Conservation (phyloP, 2,113 vertebrate genomes). For the Hassar affinis region DNA sequence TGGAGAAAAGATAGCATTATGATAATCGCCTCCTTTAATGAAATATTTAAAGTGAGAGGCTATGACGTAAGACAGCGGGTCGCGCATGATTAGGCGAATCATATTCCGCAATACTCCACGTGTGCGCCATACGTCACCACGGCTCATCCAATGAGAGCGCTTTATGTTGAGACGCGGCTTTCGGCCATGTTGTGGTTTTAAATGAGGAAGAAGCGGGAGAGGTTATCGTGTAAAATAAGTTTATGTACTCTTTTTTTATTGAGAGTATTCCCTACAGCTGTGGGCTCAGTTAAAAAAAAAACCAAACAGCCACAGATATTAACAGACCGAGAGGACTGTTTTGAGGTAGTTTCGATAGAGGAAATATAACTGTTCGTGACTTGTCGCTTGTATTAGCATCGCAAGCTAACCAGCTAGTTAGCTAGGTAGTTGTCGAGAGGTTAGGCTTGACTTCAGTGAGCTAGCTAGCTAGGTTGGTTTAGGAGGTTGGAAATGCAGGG, state of each 20-base stretch:
- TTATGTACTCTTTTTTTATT: slow-evolving; percentile 57
- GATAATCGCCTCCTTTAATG: not conserved
- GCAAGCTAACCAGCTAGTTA: slow-evolving; percentile 40
- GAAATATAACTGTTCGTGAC: slow-evolving; percentile 9
- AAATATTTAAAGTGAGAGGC: not conserved
- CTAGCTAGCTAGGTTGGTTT: slow-evolving; percentile 22
- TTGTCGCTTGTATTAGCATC: slow-evolving; percentile 43
- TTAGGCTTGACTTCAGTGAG: slow-evolving; percentile 3
- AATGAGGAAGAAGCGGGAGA: slow-evolving; percentile 85
- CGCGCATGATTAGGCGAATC: slow-evolving; percentile 41
- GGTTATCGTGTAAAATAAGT: slow-evolving; percentile 66
- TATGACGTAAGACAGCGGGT: slow-evolving; percentile 46
- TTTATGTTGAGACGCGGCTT: slow-evolving; percentile 41
- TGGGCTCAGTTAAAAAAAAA: not conserved
- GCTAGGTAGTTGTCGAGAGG: slow-evolving; percentile 14
- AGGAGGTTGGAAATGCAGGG: slow-evolving; percentile 3
- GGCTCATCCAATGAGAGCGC: slow-evolving; percentile 63
- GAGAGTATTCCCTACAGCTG: slow-evolving; percentile 47
- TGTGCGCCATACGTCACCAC: not conserved
- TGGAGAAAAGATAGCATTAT: not conserved
- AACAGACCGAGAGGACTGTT: not conserved
- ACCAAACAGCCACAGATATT: not conserved
- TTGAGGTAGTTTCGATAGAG: not conserved
- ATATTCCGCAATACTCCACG: slow-evolving; percentile 44
- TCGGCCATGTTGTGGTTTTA: slow-evolving; percentile 83